phyloP scores from a whole-genome alignment of 2,888 invertebrate species.

The Tricholauxania praeusta region DNA sequence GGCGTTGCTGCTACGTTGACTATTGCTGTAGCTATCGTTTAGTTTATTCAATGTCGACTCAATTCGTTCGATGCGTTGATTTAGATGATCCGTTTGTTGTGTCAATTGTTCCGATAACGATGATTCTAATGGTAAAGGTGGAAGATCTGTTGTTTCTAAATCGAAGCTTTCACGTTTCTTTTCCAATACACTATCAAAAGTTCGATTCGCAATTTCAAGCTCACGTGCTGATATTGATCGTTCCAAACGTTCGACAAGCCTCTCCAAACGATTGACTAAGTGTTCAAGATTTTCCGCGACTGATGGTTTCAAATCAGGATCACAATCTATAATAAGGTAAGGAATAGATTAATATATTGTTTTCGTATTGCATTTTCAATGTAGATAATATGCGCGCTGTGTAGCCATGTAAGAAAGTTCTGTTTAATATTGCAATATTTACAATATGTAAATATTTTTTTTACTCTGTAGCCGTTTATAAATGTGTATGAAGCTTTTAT shows the following conservation, averaged over 20 bases:
- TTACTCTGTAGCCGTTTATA: no score
- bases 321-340: conserved; percentile 65
- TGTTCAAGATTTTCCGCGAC: conserved; percentile 75
- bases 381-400: not conserved
- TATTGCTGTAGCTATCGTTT: conserved; percentile 56
- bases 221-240: conserved; percentile 66
- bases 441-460: not conserved
- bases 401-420: not conserved
- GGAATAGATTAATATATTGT: not conserved
- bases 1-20: conserved; percentile 40
- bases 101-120: conserved; percentile 39
- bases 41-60: conserved; percentile 56
- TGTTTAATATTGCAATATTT: not conserved
- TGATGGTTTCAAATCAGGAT: conserved; percentile 69
- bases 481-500: no score
- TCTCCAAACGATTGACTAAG: conserved; percentile 80
- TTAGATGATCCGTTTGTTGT: conserved; percentile 49
- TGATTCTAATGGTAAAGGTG: conserved; percentile 49
- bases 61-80: conserved; percentile 56
- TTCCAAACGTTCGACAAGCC: conserved; percentile 80
- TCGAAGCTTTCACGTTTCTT: conserved; percentile 57
- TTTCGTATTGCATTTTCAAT: not conserved
- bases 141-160: conserved; percentile 55
- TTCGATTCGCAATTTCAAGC: conserved; percentile 59
- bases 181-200: conserved; percentile 57